These are phyloP conservation scores for Nasonia giraulti DNA, from an alignment of 1,140 invertebrate genomes.

Conservation along the genomic window DNA sequence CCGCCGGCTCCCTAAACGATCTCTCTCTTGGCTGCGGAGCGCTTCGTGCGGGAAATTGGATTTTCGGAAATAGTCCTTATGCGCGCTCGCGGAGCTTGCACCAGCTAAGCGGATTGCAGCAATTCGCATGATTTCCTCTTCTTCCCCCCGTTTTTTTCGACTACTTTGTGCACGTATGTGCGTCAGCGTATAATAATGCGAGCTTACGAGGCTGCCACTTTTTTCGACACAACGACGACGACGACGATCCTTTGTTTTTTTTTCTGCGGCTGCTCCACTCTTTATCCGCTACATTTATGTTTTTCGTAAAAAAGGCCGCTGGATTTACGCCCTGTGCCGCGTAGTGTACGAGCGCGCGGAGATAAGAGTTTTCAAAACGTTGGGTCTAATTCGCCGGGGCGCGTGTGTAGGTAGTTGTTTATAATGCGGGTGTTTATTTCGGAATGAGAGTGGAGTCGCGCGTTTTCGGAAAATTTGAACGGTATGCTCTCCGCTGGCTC, in stretches of 20 bases:
- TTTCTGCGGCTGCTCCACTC: neutral
- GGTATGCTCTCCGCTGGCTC: neutral
- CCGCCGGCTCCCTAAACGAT: neutral
- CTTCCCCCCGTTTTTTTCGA: neutral
- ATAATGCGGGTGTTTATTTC: neutral
- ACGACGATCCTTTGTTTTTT: neutral
- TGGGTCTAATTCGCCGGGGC: neutral
- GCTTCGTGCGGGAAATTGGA: constrained; percentile 32
- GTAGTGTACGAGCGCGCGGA: neutral
- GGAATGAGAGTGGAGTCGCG: neutral
- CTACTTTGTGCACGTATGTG: neutral
- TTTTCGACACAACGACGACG: neutral
- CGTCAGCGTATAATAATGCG: neutral
- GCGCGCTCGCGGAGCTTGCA: neutral
- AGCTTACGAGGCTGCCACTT: neutral
- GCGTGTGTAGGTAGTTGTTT: too few species aligned
- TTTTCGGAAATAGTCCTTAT: constrained; percentile 35
- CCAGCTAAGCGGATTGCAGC: constrained; percentile 15
- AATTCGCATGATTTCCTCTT: neutral
- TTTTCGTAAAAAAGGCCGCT: neutral
- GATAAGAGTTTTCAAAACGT: neutral
- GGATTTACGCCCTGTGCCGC: neutral
- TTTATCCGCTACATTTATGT: too few species aligned
- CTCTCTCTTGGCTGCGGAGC: neutral
- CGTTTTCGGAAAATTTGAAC: neutral